phyloP scores from a whole-genome alignment of 37 sponge, comb jelly and placozoan genomes.

The Axinella damicornis region DNA sequence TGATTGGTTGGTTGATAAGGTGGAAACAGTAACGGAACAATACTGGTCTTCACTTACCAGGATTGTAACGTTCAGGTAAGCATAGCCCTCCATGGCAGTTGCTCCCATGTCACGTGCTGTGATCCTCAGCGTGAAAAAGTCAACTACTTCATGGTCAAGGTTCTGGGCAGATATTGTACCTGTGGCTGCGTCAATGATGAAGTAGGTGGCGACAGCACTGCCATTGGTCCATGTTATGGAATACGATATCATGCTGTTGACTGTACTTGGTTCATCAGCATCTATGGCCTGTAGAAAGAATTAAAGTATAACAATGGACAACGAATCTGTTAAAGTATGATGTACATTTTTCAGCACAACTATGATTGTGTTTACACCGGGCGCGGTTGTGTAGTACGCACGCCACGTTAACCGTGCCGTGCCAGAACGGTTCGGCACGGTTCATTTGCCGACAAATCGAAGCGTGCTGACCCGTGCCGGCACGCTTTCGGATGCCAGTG shows the following conservation, averaged over 20 bases:
- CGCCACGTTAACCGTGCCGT: too few relatives aligned
- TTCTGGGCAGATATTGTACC: constrained; percentile 10
- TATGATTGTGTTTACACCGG: too few relatives aligned
- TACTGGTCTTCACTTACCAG: not conserved
- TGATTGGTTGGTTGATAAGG: too few relatives aligned
- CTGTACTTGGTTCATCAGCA: constrained; percentile 3
- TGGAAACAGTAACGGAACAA: too few relatives aligned
- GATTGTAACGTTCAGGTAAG: not conserved
- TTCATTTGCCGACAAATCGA: too few relatives aligned
- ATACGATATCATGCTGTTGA: constrained; percentile 24
- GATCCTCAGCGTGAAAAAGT: not conserved
- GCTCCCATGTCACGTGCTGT: constrained; percentile 32
- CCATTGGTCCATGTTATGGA: constrained; percentile 1
- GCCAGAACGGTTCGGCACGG: too few relatives aligned
- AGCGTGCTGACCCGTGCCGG: too few relatives aligned
- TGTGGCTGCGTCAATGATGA: constrained; percentile 20
- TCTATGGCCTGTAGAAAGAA: constrained; percentile 34
- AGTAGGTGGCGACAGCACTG: constrained; percentile 2
- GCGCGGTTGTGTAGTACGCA: too few relatives aligned
- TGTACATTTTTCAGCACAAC: too few relatives aligned
- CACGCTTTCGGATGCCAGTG: too few relatives aligned
- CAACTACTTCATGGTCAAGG: not conserved
- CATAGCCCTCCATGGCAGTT: not conserved
- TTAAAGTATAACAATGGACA: too few relatives aligned
- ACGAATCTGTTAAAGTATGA: too few relatives aligned